A percentile compares a stretch with the other conserved stretches of the same genome.
Evolutionary conservation across 2,888 invertebrate genomes (phyloP).

Genomic region (Dasysyrphus albostriatus): DNA sequence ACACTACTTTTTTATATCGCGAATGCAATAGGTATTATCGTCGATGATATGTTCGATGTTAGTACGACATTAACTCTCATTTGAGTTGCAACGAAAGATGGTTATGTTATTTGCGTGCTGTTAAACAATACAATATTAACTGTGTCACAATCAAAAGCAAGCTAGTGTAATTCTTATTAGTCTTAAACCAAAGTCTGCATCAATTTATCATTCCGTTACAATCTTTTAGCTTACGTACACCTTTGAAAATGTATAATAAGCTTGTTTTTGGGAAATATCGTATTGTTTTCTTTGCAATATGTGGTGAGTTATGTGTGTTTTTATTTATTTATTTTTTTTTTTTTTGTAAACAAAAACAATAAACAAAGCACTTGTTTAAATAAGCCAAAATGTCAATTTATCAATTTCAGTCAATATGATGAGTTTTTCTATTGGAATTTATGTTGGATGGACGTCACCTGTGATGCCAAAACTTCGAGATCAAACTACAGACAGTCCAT

Average conservation of each 20-base stretch:
- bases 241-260: not conserved
- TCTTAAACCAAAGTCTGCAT: too few relatives aligned
- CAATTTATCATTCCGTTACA: too few relatives aligned
- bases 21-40: not conserved
- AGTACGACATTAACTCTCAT: not conserved
- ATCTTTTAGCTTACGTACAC: too few relatives aligned
- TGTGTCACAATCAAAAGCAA: not conserved
- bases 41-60: not conserved
- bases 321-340: too few relatives aligned
- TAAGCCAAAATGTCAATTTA: not conserved
- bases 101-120: not conserved
- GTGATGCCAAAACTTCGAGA: constrained; percentile 86
- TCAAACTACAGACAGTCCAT: constrained; percentile 80
- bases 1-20: not conserved
- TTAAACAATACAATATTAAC: not conserved
- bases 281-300: constrained; percentile 14
- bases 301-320: not conserved
- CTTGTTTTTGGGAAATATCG: constrained; percentile 3
- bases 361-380: not conserved
- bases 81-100: not conserved
- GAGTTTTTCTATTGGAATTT: constrained; percentile 88
- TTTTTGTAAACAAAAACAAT: not conserved
- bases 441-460: constrained; percentile 91
- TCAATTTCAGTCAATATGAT: constrained; percentile 86
- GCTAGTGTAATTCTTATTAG: too few relatives aligned